These are phyloP conservation scores for Euborellia annulipes DNA, from an alignment of 1,140 invertebrate species.

Conservation along the genomic window DNA sequence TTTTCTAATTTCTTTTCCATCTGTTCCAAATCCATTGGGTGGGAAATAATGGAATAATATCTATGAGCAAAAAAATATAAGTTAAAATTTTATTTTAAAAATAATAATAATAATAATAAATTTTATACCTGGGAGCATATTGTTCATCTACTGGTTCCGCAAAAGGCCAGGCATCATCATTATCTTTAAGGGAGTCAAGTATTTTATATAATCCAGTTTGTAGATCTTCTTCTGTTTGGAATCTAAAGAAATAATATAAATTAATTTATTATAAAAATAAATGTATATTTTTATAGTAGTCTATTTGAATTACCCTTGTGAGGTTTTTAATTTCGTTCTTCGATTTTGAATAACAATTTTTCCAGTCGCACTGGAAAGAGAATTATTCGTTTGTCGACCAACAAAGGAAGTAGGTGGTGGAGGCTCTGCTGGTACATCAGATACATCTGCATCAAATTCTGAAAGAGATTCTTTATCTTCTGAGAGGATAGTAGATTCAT, in stretches of 20 bases:
- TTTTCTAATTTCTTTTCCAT: constrained; percentile 77
- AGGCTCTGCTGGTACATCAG: too few relatives aligned
- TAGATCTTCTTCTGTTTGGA: constrained; percentile 64
- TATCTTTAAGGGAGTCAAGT: constrained; percentile 63
- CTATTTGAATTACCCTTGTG: constrained; percentile 32
- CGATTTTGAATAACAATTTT: constrained; percentile 53
- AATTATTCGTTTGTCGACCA: constrained; percentile 74
- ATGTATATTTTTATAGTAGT: too few relatives aligned
- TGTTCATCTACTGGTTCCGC: constrained; percentile 79
- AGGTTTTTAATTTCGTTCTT: constrained; percentile 42
- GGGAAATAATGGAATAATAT: constrained; percentile 31
- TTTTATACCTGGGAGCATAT: constrained; percentile 78
- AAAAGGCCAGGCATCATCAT: constrained; percentile 85
- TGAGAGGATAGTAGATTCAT: too few relatives aligned
- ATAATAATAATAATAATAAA: too few relatives aligned
- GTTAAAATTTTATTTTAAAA: constrained; percentile 10
- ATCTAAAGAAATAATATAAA: constrained; percentile 34
- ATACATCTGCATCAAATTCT: too few relatives aligned
- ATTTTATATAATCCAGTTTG: constrained; percentile 80
- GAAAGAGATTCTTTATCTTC: too few relatives aligned
- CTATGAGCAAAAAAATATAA: constrained; percentile 27
- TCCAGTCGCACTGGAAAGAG: constrained; percentile 62
- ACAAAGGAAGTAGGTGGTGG: constrained; percentile 5
- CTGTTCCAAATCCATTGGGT: constrained; percentile 72
- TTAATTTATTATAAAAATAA: too few relatives aligned